These are phyloP conservation scores for Drosophila athabasca DNA, from an alignment of 1,140 invertebrate genomes.

Conservation along the genomic window DNA sequence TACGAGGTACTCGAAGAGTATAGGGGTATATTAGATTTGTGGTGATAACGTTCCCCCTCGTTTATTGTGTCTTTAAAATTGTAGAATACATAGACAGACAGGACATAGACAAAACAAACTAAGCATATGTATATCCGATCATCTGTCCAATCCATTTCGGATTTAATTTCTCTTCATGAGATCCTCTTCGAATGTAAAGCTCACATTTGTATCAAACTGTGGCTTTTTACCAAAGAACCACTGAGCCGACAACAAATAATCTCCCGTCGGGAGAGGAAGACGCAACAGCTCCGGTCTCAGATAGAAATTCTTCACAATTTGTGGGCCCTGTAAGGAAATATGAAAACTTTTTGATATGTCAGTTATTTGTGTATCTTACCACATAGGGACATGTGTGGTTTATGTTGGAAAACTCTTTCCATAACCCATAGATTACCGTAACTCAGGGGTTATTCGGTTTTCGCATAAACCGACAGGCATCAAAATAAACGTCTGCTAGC, in stretches of 20 bases:
- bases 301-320: conserved; percentile 26
- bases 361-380: conserved; percentile 5
- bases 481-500: neutral
- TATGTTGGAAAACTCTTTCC: conserved; percentile 38
- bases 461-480: conserved; percentile 22
- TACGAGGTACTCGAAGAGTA: no score
- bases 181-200: conserved; percentile 10
- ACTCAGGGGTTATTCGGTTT: neutral
- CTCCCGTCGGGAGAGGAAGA: conserved; percentile 17
- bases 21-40: no score
- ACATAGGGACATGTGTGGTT: conserved; percentile 41
- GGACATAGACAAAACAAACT: no score
- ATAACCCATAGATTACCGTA: conserved; percentile 11
- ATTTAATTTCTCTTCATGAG: no score
- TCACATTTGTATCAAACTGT: conserved; percentile 25
- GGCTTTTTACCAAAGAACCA: conserved; percentile 20
- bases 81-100: no score
- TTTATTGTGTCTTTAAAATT: no score
- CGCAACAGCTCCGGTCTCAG: neutral
- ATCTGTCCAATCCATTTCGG: no score
- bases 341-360: neutral
- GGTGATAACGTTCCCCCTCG: no score
- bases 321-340: conserved; percentile 13
- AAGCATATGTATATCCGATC: no score
- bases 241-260: conserved; percentile 15